Base-by-base conservation (phyloP, 2,888 invertebrate species). In the Drosophila ezoana region DNA sequence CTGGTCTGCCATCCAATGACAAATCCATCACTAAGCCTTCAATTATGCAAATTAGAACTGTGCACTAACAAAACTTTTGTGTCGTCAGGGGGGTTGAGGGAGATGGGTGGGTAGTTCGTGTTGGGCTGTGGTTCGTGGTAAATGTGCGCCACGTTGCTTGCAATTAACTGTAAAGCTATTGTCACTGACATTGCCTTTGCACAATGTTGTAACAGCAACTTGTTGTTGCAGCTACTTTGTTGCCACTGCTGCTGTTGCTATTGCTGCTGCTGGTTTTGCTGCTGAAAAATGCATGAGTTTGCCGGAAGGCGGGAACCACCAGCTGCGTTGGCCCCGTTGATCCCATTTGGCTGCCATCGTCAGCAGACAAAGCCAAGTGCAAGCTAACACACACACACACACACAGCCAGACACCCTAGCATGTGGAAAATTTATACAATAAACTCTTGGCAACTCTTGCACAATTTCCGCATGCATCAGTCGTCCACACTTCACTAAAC, bases 201-300 rank as follows among this genome's bases (percentile, higher is more conserved):
- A 75, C 88, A 75, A 71, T 79, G 78, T 61, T 81, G 68, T 61
- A 54, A 28, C 52, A 62, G 61, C 70, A 37, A 74, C 85, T 62
- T 60, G 69, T 56, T 65, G 52, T 70, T 58, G 47, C 57, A 18
- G 37, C 41, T 64, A 58, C 58, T 61, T 28, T 51, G 49, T 72
- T 73, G 66, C 71, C 58, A 49, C 11, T 43, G 58, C 20, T 48
- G 33, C 33, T 16, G 23, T 48, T 45, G 28, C 6, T 58, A 49
- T 35, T 37, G 41, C 14, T 60, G 54, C 5, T 51, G 57, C 33
- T 66, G 60, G 14, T 72, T 60, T n/a, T 58, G 54, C 57, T 72
- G 56, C 61, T 82, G 77, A 80, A 88, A 83, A 88, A 88, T 83
- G 72, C 70, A 83, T 74, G 81, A 88, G 81, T 51, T 73, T 48